phyloP scores from a whole-genome alignment of 2,888 invertebrate genomes.

The Uloborus plumipes region DNA sequence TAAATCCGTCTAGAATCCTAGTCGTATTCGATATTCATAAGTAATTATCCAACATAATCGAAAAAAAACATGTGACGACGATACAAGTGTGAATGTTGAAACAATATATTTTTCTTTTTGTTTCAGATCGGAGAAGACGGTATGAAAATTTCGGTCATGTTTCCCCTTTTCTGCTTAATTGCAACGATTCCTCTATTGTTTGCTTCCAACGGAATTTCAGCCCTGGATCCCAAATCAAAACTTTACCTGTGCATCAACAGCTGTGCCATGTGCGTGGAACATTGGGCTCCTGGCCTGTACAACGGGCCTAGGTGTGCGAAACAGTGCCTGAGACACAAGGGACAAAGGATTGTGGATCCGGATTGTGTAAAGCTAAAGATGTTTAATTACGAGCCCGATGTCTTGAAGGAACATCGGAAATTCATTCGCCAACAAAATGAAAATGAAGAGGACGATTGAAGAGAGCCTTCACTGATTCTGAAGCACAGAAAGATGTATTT shows the following conservation, averaged over 20 bases:
- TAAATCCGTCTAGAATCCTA: too few species aligned
- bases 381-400: conserved; percentile 65
- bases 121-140: not conserved
- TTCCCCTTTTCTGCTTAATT: not conserved
- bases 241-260: conserved; percentile 66
- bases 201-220: not conserved
- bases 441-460: conserved; percentile 14
- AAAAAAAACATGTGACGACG: too few species aligned
- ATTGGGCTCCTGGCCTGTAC: conserved; percentile 67
- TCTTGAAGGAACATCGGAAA: conserved; percentile 46
- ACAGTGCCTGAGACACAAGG: conserved; percentile 66
- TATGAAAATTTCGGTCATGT: not conserved
- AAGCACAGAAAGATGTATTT: too few species aligned
- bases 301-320: conserved; percentile 67
- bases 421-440: conserved; percentile 39
- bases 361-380: conserved; percentile 67
- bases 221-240: conserved; percentile 24
- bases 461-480: too few species aligned
- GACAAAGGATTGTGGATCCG: conserved; percentile 66
- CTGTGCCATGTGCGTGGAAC: conserved; percentile 67
- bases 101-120: not conserved
- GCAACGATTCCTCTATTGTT: not conserved
- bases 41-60: too few species aligned
- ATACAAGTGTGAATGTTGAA: too few species aligned
- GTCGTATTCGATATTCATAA: too few species aligned